Conservation (phyloP, 2,113 vertebrate genomes). For the Gambusia affinis region DNA sequence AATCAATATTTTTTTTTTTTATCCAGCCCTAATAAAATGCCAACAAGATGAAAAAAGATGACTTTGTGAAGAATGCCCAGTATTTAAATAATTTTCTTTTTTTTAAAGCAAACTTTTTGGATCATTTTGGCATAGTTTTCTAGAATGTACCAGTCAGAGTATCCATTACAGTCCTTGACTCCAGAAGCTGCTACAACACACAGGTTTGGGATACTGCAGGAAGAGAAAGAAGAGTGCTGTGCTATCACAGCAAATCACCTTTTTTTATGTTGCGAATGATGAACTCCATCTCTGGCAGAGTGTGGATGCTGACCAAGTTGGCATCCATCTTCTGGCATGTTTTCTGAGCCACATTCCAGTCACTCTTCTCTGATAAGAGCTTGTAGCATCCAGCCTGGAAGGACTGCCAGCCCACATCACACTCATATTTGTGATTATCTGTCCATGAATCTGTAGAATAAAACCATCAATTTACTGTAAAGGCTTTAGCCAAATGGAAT, state of each 20-base stretch:
- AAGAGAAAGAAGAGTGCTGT: not conserved
- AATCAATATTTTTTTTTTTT: no score
- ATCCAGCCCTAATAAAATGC: no score
- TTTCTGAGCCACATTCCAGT: slow-evolving; percentile 89
- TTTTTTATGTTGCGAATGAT: slow-evolving; percentile 87
- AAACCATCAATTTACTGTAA: not conserved
- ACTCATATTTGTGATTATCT: slow-evolving; percentile 86
- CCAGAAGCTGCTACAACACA: not conserved
- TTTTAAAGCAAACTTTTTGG: no score
- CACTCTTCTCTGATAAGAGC: slow-evolving; percentile 85
- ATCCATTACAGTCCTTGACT: not conserved
- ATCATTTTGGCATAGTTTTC: not conserved
- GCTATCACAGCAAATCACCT: slow-evolving; percentile 38
- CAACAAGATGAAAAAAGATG: not conserved
- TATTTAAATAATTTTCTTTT: no score
- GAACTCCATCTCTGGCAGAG: slow-evolving; percentile 91
- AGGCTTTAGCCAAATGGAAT: not conserved
- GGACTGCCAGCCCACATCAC: slow-evolving; percentile 91
- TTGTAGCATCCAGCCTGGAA: slow-evolving; percentile 95
- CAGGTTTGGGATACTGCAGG: not conserved
- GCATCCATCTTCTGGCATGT: slow-evolving; percentile 88
- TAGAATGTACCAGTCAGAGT: not conserved
- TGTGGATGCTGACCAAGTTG: slow-evolving; percentile 94
- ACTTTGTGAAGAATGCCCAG: no score
- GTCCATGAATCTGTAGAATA: slow-evolving; percentile 78